Evolutionary conservation across 2,797 vertebrate species (phyloP), one percentile per base, ranked within the genome.

Genomic region (Enteromius viviparus): DNA sequence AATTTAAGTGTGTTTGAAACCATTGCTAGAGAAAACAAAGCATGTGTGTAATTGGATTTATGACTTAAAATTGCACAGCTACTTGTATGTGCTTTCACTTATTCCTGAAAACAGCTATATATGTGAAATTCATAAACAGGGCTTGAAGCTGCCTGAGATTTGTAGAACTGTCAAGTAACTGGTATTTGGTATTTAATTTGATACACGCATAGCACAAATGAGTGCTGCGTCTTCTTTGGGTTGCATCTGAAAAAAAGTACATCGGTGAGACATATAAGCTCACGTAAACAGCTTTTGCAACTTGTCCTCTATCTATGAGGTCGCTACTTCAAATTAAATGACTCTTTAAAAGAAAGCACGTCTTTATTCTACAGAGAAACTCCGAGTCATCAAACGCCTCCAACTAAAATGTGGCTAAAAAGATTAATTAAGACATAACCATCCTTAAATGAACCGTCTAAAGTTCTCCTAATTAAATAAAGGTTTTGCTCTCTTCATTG

Each of bases 401-500:
- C 79, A 84, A 85, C 83, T 88, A 86, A 91, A 91, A 89, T 71
- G 53, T 7, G 75, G 47, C n/a, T 51, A 81, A 49, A 80, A 45
- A 60, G 71, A 83, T 66, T 79, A 80, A 84, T 82, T 82, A 76
- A 83, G 58, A 80, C 42, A 77, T 47, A 77, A 85, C 62, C 40
- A 74, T n/a, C 47, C 69, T 81, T 85, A 91, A 89, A 84, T 91
- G 91, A 93, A 94, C 91, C 92, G 89, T 91, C 92, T 86, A 87
- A 90, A 90, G 92, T 92, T 92, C 85, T 90, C 71, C 86, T 93
- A 89, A 82, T 95, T 94, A 94, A 95, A 95, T 95, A 95, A 94
- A 84, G 83, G 81, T 62, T 83, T 32, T 8, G 49, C 75, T 85
- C 81, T 84, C 78, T 74, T 76, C 51, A 60, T 23, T 6, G 81